Base-by-base conservation (phyloP, 1,140 invertebrate genomes). In the Drusus annulatus region DNA sequence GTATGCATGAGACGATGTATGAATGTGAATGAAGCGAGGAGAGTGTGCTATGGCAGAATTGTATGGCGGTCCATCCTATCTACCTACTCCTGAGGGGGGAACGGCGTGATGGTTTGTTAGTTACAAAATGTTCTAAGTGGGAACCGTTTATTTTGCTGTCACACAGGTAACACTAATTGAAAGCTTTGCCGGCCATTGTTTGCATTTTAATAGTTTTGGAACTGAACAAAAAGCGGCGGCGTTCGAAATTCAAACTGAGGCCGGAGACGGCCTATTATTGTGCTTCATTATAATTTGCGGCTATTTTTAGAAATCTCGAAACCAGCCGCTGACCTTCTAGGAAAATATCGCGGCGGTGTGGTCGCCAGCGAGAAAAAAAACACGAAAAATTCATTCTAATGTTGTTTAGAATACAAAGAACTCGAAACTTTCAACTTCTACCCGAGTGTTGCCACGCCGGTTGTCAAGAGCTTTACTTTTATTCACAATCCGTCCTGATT, bases 281-380 rank as follows among this genome's bases (percentile, higher is more conserved):
- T 23, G 68, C 45, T 51, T 51, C 45, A 71, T 71, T 71, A 71
- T 51, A 52, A 51, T 71, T 71, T 71, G 68, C 45, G 36, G 68
- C 68, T 71, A 71, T 52, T 52, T 52, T 71, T 71, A 65, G 68
- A n/a, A 71, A 52, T 52, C 45, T 54, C 16, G n/a, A 51, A 71
- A 71, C 68, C 3, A 50, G 45, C 68, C n/a, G 45, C 21, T 45
- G 45, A 19, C 68, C 52, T 71, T 50, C 25, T 23, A 21, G 68
- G 51, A 71, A 71, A 51, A 71, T 71, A 71, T 71, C 68, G 68
- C 68, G 68, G 50, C 68, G 50, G 68, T 71, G 68, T 71, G 68
- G 68, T 51, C 68, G 45, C 19, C 16, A 51, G 25, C 68, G 45
- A 51, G 68, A 71, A 71, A 71, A 68, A 68, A 17, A 0, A 36